Base-by-base conservation (phyloP, 1,140 invertebrate species). In the Drosophila tsacasi region DNA sequence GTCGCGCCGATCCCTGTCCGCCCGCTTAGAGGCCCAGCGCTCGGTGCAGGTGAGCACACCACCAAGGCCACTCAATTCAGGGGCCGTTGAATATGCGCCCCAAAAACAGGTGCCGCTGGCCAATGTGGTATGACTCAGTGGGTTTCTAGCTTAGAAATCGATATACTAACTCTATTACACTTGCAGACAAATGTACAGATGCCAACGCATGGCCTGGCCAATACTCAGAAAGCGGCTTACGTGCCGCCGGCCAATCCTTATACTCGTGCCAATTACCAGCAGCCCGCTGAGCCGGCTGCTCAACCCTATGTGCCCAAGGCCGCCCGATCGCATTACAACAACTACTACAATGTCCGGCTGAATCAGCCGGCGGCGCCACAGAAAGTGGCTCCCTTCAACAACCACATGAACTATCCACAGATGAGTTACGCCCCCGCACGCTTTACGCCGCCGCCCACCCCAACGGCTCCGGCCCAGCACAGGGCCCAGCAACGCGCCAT, bases 11-110 rank as follows among this genome's bases (percentile, higher is more conserved):
- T 91, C 91, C 13, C 47, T 91, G 7, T 47, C 91, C 12, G 81
- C 91, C 27, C 84, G 91, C 46, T 61, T 92, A 5, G 89, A 92
- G 30, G 77, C 85, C 59, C 82, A 83, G 32, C 91, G 91, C 6
- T 40, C 67, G 13, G 32, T 75, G 0, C 55, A 60, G 23, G 42
- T 76, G n/a, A 67, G 72, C 15, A 67, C 77, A 23, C 55, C 69
- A 12, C 68, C 62, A 5, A 60, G 78, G 27, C 59, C 69, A n/a
- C 55, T 83, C 1, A 79, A 78, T 60, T 7, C 32, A 15, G 63
- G 47, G 13, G 64, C 75, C 7, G 8, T n/a, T 2, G 75, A 79
- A 21, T 68, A 61, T 57, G 13, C 58, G 13, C 65, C 65, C 35
- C n/a, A n/a, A n/a, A 79, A 52, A 23, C 62, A 58, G 37, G 74